A percentile compares a stretch with the other conserved stretches of the same genome.
These are phyloP conservation scores for Oikopleura vanhoeffeni DNA, from an alignment of 23 tunicate genomes.

Conservation along the genomic window DNA sequence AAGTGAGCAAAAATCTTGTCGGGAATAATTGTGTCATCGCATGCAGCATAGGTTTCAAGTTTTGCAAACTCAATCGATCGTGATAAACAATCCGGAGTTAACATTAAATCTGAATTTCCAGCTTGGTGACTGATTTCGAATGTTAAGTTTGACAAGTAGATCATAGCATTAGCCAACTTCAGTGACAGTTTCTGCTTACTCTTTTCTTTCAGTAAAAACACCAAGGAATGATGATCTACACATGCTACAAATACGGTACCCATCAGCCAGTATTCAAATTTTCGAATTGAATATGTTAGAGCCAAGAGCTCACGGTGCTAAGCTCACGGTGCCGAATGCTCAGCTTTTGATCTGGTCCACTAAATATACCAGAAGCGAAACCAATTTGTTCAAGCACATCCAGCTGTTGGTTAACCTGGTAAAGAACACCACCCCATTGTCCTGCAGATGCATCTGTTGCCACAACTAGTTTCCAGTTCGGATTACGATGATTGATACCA, in stretches of 20 bases:
- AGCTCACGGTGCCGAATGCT: neutral
- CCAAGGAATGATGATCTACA: neutral
- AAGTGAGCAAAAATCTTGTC: neutral
- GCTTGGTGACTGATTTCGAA: neutral
- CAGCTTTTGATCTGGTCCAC: neutral
- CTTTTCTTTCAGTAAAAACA: neutral
- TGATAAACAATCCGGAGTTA: neutral
- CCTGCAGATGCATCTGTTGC: neutral
- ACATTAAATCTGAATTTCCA: neutral
- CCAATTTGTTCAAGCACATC: neutral
- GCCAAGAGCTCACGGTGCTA: constrained; percentile 1
- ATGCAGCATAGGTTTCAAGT: neutral
- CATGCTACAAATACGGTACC: neutral
- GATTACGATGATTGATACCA: neutral
- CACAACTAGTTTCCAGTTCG: neutral
- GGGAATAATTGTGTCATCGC: neutral
- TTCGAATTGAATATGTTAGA: neutral
- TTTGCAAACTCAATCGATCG: neutral
- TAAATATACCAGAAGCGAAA: neutral
- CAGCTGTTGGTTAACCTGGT: neutral
- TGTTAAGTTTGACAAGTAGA: neutral
- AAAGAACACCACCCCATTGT: neutral
- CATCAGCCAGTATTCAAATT: neutral
- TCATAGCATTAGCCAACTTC: neutral
- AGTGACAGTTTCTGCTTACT: neutral